phyloP scores from a whole-genome alignment of 1,140 invertebrate genomes.

The Andrena cerasifolii region DNA sequence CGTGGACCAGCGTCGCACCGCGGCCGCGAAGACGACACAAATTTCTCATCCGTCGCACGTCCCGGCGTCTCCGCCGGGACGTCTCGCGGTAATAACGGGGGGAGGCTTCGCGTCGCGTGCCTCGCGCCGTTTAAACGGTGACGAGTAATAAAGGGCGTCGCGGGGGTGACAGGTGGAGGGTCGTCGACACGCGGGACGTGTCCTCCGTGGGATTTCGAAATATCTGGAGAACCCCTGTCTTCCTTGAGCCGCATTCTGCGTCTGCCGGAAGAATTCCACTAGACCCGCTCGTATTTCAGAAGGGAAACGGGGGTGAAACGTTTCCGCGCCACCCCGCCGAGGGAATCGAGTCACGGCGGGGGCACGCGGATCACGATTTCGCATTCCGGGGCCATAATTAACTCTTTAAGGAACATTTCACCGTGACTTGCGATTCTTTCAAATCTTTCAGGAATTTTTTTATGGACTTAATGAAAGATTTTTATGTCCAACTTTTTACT shows the following conservation, averaged over 20 bases:
- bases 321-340: no score
- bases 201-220: slow-evolving; percentile 14
- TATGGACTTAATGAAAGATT: no score
- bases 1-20: no score
- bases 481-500: no score
- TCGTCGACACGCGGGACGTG: slow-evolving; percentile 33
- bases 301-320: no score
- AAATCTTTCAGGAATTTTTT: no score
- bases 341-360: neutral
- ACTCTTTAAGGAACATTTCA: no score
- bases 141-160: slow-evolving; percentile 48
- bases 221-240: neutral
- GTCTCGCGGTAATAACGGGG: slow-evolving; percentile 34
- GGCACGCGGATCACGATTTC: neutral
- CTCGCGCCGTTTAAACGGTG: slow-evolving; percentile 41
- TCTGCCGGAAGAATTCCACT: no score
- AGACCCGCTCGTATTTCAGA: no score
- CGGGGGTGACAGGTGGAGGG: slow-evolving; percentile 22
- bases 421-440: no score
- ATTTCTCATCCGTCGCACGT: slow-evolving; percentile 47
- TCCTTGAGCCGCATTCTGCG: neutral
- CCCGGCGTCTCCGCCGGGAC: slow-evolving; percentile 19
- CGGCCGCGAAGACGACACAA: slow-evolving; percentile 19
- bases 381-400: slow-evolving; percentile 29
- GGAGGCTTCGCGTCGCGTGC: slow-evolving; percentile 37